These are phyloP conservation scores for Sarcoramphus papa DNA, from an alignment of 2,797 vertebrate species.

Conservation along the genomic window DNA sequence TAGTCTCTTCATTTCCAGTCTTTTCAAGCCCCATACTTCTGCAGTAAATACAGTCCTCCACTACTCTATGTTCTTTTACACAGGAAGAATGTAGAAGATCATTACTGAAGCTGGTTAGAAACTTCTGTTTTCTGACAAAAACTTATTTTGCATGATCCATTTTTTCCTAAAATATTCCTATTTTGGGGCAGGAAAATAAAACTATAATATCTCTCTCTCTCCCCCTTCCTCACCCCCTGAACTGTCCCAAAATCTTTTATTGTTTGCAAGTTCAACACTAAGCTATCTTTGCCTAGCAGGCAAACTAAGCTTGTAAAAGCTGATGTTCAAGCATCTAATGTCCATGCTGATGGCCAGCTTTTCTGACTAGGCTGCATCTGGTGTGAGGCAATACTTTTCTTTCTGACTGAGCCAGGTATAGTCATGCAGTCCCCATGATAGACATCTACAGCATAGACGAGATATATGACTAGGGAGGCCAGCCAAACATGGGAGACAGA, in stretches of 20 bases:
- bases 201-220: background rate
- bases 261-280: background rate
- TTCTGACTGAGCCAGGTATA: background rate
- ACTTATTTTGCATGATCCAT: background rate
- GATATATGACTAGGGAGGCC: background rate
- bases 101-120: background rate
- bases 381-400: background rate
- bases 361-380: background rate
- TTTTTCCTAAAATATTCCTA: background rate
- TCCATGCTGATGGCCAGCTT: background rate
- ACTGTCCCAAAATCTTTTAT: background rate
- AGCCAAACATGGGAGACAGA: background rate
- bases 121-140: background rate
- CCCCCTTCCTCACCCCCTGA: too few species aligned
- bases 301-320: background rate
- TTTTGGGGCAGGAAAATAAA: background rate
- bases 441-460: background rate
- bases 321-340: background rate
- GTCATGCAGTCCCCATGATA: background rate
- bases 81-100: background rate
- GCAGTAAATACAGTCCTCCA: background rate
- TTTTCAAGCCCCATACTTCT: background rate
- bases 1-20: background rate
- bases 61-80: background rate
- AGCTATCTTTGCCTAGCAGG: background rate